Evolutionary conservation across 2,888 invertebrate species (phyloP), one percentile per base, ranked within the genome.

Genomic region (Trichogramma evanescens): DNA sequence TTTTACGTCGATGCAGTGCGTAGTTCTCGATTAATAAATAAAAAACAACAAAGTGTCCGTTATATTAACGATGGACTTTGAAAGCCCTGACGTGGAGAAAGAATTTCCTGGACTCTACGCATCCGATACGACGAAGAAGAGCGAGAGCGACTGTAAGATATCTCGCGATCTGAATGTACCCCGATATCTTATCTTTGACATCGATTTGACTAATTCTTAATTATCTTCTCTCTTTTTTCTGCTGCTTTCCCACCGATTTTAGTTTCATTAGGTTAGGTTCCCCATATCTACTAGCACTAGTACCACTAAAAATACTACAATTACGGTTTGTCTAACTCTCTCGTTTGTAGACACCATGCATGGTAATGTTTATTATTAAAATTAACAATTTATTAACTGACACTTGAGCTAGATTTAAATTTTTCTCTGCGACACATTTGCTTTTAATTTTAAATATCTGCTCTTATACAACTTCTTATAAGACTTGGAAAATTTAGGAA

Each of bases 41-140:
- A 26, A 26, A 26, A 26, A 26, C 26, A 26, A 26, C 26, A 2
- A 26, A 26, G 26, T 26, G 26, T 26, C 26, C 26, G 26, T 26
- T 26, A 26, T 26, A 26, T 2, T 26, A 52, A 49, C 44, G 39
- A 89, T 89, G 89, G 89, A 90, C 82, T 89, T 89, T 78, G 89
- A 89, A 79, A 92, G 91, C 78, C 92, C 92, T 40, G 93, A 93
- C 74, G 91, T 90, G 45, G 93, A 92, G 79, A 91, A 91, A 77
- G 92, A 93, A 74, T 93, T 93, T 78, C 93, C 93, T 39, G 93
- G 93, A 51, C 79, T 93, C 56, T 93, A 92, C 74, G 90, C 90
- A 45, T 89, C 91, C 3, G 91, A 92, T 79, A 82, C 86, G 54
- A 87, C 86, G 45, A 86, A 87, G 72, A 86, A 85, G 77, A 87